A percentile compares a stretch with the other conserved stretches of the same genome.
Conservation (phyloP, 2,888 invertebrate genomes). For the Netelia inedita region DNA sequence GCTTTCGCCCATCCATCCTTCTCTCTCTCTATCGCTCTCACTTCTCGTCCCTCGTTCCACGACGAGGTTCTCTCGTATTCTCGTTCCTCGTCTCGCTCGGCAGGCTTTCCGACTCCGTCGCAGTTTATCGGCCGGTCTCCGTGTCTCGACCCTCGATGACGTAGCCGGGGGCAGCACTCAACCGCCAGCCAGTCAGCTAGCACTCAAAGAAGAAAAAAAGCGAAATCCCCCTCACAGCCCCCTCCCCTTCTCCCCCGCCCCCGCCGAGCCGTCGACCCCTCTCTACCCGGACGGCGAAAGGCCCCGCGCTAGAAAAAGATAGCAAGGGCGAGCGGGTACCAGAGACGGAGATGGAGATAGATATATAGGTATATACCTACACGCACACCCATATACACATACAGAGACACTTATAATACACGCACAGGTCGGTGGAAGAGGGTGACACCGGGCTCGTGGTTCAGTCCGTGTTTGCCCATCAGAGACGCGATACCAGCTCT, state of each 20-base stretch:
- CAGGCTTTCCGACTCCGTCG: background rate
- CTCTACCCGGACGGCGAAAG: conserved; percentile 50
- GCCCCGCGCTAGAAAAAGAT: conserved; percentile 72
- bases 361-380: conserved; percentile 66
- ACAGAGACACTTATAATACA: background rate
- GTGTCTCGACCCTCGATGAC: conserved; percentile 74
- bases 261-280: conserved; percentile 4
- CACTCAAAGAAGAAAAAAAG: conserved; percentile 60
- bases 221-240: conserved; percentile 55
- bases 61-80: conserved; percentile 1
- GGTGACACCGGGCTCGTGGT: conserved; percentile 81
- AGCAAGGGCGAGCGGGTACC: conserved; percentile 65
- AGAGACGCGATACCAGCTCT: conserved; percentile 79
- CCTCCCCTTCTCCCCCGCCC: background rate
- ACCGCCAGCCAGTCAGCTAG: conserved; percentile 65
- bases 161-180: conserved; percentile 69
- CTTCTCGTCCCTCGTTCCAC: background rate
- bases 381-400: background rate
- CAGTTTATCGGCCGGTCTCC: conserved; percentile 19
- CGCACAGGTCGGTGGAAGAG: conserved; percentile 79
- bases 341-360: conserved; percentile 68
- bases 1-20: conserved; percentile 3
- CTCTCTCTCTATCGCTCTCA: conserved; percentile 31
- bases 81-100: conserved; percentile 21
- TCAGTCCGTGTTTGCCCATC: conserved; percentile 85